Conservation (phyloP, 1,140 invertebrate genomes). For the Procambarus clarkii region DNA sequence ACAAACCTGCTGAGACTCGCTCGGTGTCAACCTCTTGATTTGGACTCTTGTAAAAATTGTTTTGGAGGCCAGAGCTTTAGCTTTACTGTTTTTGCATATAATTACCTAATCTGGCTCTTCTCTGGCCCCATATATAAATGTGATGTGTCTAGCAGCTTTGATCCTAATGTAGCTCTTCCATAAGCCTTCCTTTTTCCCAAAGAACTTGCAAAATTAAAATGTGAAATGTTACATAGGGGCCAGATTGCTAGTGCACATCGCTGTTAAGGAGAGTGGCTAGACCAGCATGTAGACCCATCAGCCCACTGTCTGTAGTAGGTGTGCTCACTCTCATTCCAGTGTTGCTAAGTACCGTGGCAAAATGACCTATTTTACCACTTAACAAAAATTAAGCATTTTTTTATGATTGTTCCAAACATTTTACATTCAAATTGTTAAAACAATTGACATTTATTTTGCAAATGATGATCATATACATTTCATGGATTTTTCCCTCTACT, state of each 20-base stretch:
- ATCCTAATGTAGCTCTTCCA: not conserved
- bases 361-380: not conserved
- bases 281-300: conserved; percentile 31
- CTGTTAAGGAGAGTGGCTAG: conserved; percentile 39
- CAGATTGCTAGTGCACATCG: conserved; percentile 3
- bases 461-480: not conserved
- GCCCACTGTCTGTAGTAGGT: conserved; percentile 17
- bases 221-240: not conserved
- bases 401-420: too few relatives aligned
- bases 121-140: conserved; percentile 35
- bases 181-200: not conserved
- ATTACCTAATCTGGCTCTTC: conserved; percentile 39
- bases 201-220: conserved; percentile 23
- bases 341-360: conserved; percentile 18
- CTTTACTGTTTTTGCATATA: not conserved
- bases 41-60: conserved; percentile 38
- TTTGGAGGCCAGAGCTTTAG: conserved; percentile 33
- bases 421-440: not conserved
- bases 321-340: conserved; percentile 10
- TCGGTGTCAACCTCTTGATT: conserved; percentile 53
- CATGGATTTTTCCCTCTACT: not conserved
- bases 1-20: conserved; percentile 54
- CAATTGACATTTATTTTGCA: not conserved
- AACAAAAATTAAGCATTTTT: not conserved
- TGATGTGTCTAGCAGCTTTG: conserved; percentile 7